phyloP scores from a whole-genome alignment of 2,113 vertebrate genomes.

The Lipotes vexillifer region DNA sequence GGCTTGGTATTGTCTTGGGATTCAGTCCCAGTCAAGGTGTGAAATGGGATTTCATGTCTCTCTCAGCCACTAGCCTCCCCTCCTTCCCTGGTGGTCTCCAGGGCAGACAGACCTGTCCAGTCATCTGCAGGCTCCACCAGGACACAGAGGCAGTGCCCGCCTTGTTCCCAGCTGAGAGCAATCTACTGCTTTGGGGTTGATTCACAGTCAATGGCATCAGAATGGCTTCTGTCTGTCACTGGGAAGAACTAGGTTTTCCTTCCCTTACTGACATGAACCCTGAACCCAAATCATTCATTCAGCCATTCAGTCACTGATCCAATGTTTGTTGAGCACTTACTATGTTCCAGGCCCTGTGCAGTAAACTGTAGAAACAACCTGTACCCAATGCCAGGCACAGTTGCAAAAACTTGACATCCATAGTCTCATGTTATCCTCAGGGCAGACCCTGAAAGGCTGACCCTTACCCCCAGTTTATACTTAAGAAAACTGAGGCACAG shows the following conservation, averaged over 20 bases:
- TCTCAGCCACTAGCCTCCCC: not conserved
- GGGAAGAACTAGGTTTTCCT: not conserved
- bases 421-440: not conserved
- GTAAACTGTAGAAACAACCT: not conserved
- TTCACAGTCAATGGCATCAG: not conserved
- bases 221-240: not conserved
- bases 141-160: not conserved
- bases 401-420: not conserved
- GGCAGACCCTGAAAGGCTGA: not conserved
- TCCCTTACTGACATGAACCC: not conserved
- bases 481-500: not conserved
- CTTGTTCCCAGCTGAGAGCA: not conserved
- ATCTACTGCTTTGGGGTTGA: not conserved
- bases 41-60: not conserved
- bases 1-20: not conserved
- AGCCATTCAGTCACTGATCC: not conserved
- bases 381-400: not conserved
- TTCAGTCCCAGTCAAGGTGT: not conserved
- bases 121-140: not conserved
- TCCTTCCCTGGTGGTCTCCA: not conserved
- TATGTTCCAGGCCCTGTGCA: not conserved
- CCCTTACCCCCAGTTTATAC: not conserved
- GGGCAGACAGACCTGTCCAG: not conserved
- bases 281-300: not conserved
- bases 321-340: not conserved